Evolutionary conservation across 2,888 invertebrate species (phyloP).

Genomic region (Bombylius discolor): DNA sequence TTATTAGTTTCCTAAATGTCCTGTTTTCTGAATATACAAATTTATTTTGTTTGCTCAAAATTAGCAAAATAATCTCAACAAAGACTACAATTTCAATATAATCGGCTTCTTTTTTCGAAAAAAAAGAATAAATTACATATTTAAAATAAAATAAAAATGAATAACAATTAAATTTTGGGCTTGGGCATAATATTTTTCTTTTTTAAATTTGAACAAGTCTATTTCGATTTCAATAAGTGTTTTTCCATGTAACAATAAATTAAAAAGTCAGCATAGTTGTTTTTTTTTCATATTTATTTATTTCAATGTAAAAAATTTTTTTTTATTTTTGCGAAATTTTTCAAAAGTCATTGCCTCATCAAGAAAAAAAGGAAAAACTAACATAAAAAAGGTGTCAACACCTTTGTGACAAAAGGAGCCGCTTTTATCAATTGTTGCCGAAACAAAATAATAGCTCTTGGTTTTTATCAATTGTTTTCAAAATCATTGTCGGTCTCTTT

Average conservation of each 20-base stretch:
- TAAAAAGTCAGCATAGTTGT: background rate
- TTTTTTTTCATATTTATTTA: background rate
- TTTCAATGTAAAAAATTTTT: background rate
- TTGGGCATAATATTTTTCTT: no score
- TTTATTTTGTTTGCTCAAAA: no score
- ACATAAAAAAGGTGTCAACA: background rate
- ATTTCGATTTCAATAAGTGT: background rate
- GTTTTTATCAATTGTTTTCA: background rate
- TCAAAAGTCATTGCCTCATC: background rate
- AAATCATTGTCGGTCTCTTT: background rate
- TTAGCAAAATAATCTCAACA: no score
- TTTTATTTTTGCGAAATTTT: background rate
- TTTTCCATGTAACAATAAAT: no score
- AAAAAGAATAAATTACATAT: no score
- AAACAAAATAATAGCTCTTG: background rate
- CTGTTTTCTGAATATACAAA: no score
- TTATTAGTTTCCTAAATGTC: no score
- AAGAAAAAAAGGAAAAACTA: constrained; percentile 8
- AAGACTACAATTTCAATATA: no score
- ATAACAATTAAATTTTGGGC: no score
- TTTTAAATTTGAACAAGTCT: background rate
- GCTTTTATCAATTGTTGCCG: background rate
- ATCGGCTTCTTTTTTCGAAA: no score
- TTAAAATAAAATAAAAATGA: no score
- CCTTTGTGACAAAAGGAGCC: background rate